phyloP scores from a whole-genome alignment of 2,797 vertebrate species.

The Acanthornis magna region DNA sequence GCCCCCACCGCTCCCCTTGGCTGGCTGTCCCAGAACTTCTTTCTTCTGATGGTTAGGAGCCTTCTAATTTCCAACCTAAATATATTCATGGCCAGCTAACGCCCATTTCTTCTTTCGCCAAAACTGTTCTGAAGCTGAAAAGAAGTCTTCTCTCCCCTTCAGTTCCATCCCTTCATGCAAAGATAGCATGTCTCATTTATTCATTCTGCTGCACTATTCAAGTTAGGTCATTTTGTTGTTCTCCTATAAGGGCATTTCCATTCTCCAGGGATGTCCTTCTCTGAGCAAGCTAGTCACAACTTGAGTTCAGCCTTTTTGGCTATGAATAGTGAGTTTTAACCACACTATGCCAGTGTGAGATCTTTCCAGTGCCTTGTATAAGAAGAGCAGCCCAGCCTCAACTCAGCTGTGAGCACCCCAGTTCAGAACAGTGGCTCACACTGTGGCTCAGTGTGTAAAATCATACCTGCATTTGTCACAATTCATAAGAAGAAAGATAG shows the following conservation, averaged over 20 bases:
- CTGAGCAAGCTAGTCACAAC: not conserved
- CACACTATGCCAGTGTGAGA: not conserved
- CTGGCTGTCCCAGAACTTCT: conserved; percentile 28
- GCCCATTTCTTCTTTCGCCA: conserved; percentile 31
- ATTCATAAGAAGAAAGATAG: not conserved
- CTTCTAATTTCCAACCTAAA: conserved; percentile 69
- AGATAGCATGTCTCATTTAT: not conserved
- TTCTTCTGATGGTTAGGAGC: conserved; percentile 62
- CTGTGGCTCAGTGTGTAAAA: not conserved
- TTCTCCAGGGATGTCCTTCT: not conserved
- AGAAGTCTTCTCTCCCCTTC: not conserved
- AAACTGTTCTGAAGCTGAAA: not conserved
- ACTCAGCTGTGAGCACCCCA: not conserved
- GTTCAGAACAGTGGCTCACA: not conserved
- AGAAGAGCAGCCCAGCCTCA: not conserved
- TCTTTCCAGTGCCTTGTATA: not conserved
- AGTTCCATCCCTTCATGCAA: not conserved
- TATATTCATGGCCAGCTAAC: conserved; percentile 60
- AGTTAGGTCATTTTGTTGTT: not conserved
- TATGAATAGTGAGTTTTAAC: not conserved
- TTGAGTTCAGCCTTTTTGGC: not conserved
- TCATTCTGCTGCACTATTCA: not conserved
- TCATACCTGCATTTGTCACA: not conserved
- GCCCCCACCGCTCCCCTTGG: conserved; percentile 34
- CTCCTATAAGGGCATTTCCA: not conserved